Base-by-base conservation (phyloP, 2,888 invertebrate species). In the Eustalomyia histrio region DNA sequence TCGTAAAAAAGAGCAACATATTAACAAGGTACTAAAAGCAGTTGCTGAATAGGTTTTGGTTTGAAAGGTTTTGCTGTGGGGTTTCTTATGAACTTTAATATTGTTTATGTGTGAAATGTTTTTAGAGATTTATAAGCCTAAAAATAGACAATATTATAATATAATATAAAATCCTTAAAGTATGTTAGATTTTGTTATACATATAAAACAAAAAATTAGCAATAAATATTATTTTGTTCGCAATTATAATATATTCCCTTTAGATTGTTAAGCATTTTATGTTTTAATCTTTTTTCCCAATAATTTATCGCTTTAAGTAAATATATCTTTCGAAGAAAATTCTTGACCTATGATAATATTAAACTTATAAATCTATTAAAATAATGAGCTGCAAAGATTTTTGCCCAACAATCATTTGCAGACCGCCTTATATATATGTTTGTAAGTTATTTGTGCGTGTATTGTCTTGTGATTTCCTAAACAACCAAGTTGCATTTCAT, bases 391-490 rank as follows among this genome's bases (percentile, higher is more conserved):
- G 10, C 4, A 39, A 12, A 12, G 3, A 2, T 14, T 2, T 14
- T 12, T 39, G 12, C 39, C 10, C 3, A 14, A 10, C 10, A 39
- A 39, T 39, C 39, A 39, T 39, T 39, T 39, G 39, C 39, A 39
- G 14, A 39, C 12, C n/a, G 43, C 18, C 57, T 47, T 58, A 53
- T 14, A 39, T 58, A 53, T 14, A 39, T 55, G 18, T 47, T 21
- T 64, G 64, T 29, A 29, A 21, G 12, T 52, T 47, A 16, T 57
- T 33, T 68, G 16, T 67, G 17, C 10, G 17, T 61, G 47, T 43
- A 35, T 60, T 67, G 47, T 43, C 47, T 60, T 67, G 24, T 52
- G 35, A 52, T 53, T 61, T 53, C 68, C 61, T 68, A 43, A 63
- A 68, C 68, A 63, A 47, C 21, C 35, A 61, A n/a, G 53, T 57